Percentiles rank a stretch among this genome's conserved stretches.
Evolutionary conservation across 2,888 invertebrate genomes (phyloP).

Genomic region (Hydrotaea diabolus): DNA sequence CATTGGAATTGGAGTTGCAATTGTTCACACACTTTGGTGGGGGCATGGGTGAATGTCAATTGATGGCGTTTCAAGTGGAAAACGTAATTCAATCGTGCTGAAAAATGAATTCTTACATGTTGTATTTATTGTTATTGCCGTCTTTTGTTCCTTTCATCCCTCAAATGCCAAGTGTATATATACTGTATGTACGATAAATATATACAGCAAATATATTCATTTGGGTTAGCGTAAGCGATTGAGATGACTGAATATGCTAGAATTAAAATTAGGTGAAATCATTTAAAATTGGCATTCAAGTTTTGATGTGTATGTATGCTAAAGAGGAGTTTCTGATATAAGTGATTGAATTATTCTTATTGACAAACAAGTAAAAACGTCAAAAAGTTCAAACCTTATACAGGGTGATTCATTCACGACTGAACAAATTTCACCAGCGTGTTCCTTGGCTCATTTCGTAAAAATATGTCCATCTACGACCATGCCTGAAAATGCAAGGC

Average conservation of each 20-base stretch:
- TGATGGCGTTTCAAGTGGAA: constrained; percentile 63
- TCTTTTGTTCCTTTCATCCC: background rate
- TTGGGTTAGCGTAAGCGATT: constrained; percentile 25
- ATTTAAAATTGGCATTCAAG: constrained; percentile 33
- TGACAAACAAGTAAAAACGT: too few species aligned
- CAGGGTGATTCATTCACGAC: too few species aligned
- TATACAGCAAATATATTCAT: too few species aligned
- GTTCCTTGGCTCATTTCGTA: too few species aligned
- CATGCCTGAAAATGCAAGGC: too few species aligned
- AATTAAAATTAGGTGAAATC: constrained; percentile 40
- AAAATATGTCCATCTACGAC: too few species aligned
- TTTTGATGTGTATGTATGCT: background rate
- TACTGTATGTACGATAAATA: too few species aligned
- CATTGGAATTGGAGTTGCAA: constrained; percentile 11
- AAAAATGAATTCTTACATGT: constrained; percentile 62
- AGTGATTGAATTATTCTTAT: too few species aligned
- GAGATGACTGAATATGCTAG: constrained; percentile 48
- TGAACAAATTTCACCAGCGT: too few species aligned
- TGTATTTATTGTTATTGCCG: constrained; percentile 36
- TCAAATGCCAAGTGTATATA: background rate
- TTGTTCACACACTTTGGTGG: constrained; percentile 48
- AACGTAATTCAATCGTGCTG: constrained; percentile 66
- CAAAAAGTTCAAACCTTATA: too few species aligned
- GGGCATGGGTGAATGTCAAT: constrained; percentile 51
- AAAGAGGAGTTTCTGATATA: constrained; percentile 3